Evolutionary conservation across 1,140 invertebrate species (phyloP).

Genomic region (Lucilia sericata): DNA sequence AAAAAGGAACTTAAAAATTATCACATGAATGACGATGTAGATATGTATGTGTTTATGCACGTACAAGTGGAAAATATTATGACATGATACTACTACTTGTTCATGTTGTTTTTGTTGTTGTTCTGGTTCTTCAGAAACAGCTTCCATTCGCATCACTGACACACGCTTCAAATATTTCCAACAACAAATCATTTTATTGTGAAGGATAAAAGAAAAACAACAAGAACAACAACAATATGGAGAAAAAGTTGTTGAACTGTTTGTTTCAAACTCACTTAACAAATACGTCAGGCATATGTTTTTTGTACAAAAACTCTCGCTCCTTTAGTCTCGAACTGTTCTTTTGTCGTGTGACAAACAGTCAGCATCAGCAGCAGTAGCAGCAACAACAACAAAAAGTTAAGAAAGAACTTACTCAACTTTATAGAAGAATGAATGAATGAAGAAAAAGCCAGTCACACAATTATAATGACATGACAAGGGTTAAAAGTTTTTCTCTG

Average conservation of each 20-base stretch:
- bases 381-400: neutral
- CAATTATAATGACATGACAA: conserved; percentile 27
- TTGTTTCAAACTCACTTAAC: conserved; percentile 27
- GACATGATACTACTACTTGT: neutral
- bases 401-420: neutral
- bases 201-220: neutral
- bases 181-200: neutral
- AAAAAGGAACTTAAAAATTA: neutral
- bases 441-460: conserved; percentile 9
- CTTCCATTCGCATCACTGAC: neutral
- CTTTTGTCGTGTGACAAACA: neutral
- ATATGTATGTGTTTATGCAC: neutral
- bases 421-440: neutral
- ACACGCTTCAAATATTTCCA: neutral
- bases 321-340: neutral
- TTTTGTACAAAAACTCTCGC: neutral
- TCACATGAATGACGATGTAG: neutral
- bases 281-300: conserved; percentile 5
- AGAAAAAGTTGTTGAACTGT: conserved; percentile 25
- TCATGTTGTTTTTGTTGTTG: too few species aligned
- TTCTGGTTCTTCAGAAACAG: neutral
- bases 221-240: neutral
- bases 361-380: neutral
- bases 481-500: neutral
- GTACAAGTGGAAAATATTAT: neutral